phyloP scores from a whole-genome alignment of 2,888 invertebrate species.

The Zhuqinia jingwanae region DNA sequence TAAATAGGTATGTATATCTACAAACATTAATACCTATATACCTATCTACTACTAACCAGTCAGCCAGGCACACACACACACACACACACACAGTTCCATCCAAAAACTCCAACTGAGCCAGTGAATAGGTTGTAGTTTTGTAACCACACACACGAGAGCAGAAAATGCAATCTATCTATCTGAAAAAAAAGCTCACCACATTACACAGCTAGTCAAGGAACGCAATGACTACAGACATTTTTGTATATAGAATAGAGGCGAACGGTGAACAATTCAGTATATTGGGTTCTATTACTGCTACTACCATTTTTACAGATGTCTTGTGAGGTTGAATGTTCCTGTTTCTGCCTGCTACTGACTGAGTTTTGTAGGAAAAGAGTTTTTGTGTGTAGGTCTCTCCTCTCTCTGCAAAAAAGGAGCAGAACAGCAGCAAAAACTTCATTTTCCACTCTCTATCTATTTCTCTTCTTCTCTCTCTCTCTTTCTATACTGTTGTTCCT shows the following conservation, averaged over 20 bases:
- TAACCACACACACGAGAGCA: constrained; percentile 18
- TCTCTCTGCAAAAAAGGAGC: constrained; percentile 19
- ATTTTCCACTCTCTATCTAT: constrained; percentile 31
- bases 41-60: not conserved
- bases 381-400: constrained; percentile 48
- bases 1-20: too few species aligned
- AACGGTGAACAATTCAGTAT: too few species aligned
- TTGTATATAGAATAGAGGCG: constrained; percentile 19
- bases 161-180: constrained; percentile 57
- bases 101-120: not conserved
- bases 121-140: not conserved
- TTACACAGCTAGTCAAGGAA: constrained; percentile 52
- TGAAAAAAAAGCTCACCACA: constrained; percentile 59
- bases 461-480: constrained; percentile 43
- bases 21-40: constrained; percentile 30
- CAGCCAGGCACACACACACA: constrained; percentile 31
- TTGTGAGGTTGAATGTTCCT: constrained; percentile 60
- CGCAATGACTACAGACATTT: constrained; percentile 26
- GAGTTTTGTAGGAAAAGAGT: constrained; percentile 52
- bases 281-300: constrained; percentile 5
- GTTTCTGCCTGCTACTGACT: constrained; percentile 46
- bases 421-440: constrained; percentile 49
- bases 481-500: constrained; percentile 34
- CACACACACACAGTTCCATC: constrained; percentile 37
- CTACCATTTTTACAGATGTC: constrained; percentile 62